Base-by-base conservation (phyloP, 2,888 invertebrate genomes). In the Brassicogethes aeneus region DNA sequence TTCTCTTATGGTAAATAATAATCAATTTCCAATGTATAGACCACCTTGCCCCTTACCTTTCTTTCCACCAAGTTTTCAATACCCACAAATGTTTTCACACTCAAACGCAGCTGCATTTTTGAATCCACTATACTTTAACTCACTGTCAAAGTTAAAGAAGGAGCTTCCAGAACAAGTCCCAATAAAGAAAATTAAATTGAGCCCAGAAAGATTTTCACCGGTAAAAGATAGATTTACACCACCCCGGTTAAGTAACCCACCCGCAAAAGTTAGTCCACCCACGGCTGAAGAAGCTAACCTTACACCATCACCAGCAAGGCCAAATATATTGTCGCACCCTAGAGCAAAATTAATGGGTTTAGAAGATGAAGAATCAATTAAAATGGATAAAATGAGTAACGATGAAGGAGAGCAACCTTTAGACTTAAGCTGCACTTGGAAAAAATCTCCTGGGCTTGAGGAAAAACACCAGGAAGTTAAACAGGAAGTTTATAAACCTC, bases 1-100 rank as follows among this genome's bases (percentile, higher is more conserved):
- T 32, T 57, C 59, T 37, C 61, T 59, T 32, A 67, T 64, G 58
- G 57, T 56, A 39, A 62, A 56, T 41, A 65, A 61, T 43, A 65
- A 64, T 46, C 83, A 82, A 0, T 86, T 85, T 60, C 72, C 84
- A 10, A 77, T 86, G 64, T 85, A 86, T 59, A 75, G 85, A 48
- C 76, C 81, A 7, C 78, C 81, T 1, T 60, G 59, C 44, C 68
- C 65, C 46, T 58, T 76, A 43, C 77, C 78, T 2, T 79, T 80
- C 52, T 82, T 82, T 55, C 77, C 79, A 12, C 75, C 79, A 1
- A 70, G 73, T 36, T 81, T 85, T 57, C 32, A 32, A 32, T 32
- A 32, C 12, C 72, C 66, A 3, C 61, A 55, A 17, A 56, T 68
- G 31, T 65, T 66, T 37, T 12, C 10, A 3, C 74, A 79, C 17